Evolutionary conservation across 1,140 invertebrate species (phyloP).

Genomic region (Drosophila teissieri): DNA sequence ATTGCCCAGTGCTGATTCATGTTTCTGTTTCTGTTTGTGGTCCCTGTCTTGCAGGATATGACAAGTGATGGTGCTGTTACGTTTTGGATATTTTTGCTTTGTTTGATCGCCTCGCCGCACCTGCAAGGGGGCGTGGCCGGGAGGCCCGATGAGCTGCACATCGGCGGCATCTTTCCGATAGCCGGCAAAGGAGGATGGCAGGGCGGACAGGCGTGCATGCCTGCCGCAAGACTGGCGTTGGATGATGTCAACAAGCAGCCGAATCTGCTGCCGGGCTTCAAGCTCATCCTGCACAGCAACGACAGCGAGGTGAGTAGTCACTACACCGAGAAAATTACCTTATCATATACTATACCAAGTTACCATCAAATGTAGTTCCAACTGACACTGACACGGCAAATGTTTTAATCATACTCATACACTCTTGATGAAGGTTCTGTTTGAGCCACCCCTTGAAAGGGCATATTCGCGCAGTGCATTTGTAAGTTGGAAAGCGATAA

Average conservation of each 20-base stretch:
- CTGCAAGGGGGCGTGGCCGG: conserved; percentile 71
- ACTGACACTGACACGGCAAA: background rate
- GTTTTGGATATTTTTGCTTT: conserved; percentile 85
- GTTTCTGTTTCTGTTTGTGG: conserved; percentile 11
- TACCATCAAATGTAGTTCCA: background rate
- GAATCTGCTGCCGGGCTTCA: conserved; percentile 96
- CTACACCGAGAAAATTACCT: background rate
- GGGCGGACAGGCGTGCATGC: conserved; percentile 96
- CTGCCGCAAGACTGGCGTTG: conserved; percentile 97
- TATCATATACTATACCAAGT: no score
- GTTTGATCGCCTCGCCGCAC: conserved; percentile 78
- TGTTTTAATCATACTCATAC: no score
- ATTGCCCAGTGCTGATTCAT: background rate
- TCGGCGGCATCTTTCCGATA: conserved; percentile 99
- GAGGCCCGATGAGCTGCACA: conserved; percentile 91
- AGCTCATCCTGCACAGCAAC: conserved; percentile 96
- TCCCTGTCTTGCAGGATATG: conserved; percentile 76
- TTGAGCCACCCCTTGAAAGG: background rate
- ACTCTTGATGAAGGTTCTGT: background rate
- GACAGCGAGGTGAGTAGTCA: conserved; percentile 95
- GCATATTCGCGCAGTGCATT: background rate
- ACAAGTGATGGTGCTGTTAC: conserved; percentile 85
- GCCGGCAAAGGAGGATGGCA: conserved; percentile 97
- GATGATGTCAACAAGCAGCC: conserved; percentile 96
- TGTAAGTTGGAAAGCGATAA: conserved; percentile 24